phyloP scores from a whole-genome alignment of 2,797 vertebrate genomes.

The Periophthalmus magnuspinnatus region DNA sequence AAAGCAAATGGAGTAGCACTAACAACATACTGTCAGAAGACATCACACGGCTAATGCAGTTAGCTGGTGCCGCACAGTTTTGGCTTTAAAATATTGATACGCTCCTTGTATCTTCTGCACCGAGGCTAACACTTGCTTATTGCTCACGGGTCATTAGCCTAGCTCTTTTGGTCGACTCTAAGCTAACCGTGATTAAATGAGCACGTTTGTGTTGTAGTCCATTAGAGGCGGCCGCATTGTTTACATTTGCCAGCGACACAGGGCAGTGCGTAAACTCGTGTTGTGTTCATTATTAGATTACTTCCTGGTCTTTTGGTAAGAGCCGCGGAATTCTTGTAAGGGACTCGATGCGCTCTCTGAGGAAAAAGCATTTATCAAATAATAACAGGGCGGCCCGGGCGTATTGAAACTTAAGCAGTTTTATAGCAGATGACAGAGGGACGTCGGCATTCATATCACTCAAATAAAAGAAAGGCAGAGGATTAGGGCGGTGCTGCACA shows the following conservation, averaged over 20 bases:
- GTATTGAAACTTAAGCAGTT: slow-evolving; percentile 58
- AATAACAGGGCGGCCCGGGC: slow-evolving; percentile 63
- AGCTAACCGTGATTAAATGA: slow-evolving; percentile 89
- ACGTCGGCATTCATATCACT: slow-evolving; percentile 69
- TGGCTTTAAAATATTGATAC: slow-evolving; percentile 99
- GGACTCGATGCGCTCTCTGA: slow-evolving; percentile 62
- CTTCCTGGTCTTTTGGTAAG: slow-evolving; percentile 74
- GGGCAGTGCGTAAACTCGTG: slow-evolving; percentile 69
- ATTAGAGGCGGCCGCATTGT: slow-evolving; percentile 71
- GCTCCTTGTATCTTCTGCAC: slow-evolving; percentile 78
- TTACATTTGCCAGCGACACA: slow-evolving; percentile 68
- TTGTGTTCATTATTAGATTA: slow-evolving; percentile 79
- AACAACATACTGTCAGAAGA: slow-evolving; percentile 97
- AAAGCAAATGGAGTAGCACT: slow-evolving; percentile 98
- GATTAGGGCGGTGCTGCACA: slow-evolving; percentile 43
- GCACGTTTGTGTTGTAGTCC: slow-evolving; percentile 78
- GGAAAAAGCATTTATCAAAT: slow-evolving; percentile 69
- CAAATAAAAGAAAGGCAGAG: slow-evolving; percentile 50
- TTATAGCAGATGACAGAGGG: slow-evolving; percentile 59
- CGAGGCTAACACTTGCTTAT: slow-evolving; percentile 98
- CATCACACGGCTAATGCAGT: slow-evolving; percentile 98
- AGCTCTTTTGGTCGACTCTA: slow-evolving; percentile 83
- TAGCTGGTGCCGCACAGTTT: slow-evolving; percentile 87
- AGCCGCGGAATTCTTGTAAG: slow-evolving; percentile 69
- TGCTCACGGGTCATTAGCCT: slow-evolving; percentile 97